phyloP scores from a whole-genome alignment of 2,797 vertebrate genomes.

The Brachyrhaphis roseni region DNA sequence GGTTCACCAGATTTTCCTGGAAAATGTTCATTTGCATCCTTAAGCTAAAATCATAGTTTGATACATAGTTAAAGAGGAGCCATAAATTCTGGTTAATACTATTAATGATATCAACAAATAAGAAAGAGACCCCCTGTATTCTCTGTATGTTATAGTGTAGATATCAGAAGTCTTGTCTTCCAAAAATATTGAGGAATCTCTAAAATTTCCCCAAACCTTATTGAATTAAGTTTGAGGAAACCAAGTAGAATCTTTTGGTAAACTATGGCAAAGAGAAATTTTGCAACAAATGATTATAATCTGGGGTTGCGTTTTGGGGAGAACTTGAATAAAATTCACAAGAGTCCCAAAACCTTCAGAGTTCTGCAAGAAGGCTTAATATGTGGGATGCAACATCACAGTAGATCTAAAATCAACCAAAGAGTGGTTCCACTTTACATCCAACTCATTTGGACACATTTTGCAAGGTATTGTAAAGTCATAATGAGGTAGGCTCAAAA shows the following conservation, averaged over 20 bases:
- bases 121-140: neutral
- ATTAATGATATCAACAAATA: neutral
- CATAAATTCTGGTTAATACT: neutral
- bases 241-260: neutral
- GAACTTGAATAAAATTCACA: neutral
- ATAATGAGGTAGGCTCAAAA: neutral
- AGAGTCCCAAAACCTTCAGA: neutral
- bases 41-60: neutral
- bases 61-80: neutral
- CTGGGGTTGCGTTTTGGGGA: neutral
- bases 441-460: neutral
- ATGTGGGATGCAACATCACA: neutral
- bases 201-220: neutral
- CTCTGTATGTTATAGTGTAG: neutral
- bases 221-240: neutral
- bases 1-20: neutral
- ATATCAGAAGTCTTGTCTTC: neutral
- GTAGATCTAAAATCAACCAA: neutral
- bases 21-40: neutral
- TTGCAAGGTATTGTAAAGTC: neutral
- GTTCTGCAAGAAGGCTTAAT: neutral
- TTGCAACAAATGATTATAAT: neutral
- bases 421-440: neutral
- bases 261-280: neutral
- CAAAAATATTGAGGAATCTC: neutral